A percentile compares a stretch with the other conserved stretches of the same genome.
Evolutionary conservation across 2,797 vertebrate genomes (phyloP).

Genomic region (Anas flavirostris): DNA sequence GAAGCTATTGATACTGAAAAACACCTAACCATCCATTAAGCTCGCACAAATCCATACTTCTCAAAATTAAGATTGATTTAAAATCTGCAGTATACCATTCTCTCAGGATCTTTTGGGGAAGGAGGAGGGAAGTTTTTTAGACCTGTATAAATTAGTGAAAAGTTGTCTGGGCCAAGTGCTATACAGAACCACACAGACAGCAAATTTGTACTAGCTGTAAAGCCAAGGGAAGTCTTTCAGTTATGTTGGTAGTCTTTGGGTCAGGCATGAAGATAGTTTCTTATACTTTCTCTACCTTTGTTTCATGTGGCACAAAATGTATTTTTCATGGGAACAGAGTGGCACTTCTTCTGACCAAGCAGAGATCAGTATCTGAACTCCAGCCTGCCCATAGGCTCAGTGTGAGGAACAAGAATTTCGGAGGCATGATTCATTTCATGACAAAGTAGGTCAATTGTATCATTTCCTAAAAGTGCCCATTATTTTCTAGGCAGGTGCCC

Average conservation of each 20-base stretch:
- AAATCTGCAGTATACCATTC: background rate
- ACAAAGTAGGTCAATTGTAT: background rate
- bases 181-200: background rate
- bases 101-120: background rate
- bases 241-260: background rate
- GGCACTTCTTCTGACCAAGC: background rate
- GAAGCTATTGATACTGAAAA: background rate
- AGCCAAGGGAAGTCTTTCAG: background rate
- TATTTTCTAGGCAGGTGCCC: background rate
- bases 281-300: background rate
- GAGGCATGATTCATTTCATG: background rate
- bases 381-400: background rate
- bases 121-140: background rate
- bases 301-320: background rate
- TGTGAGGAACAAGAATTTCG: background rate
- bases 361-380: background rate
- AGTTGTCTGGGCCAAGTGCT: background rate
- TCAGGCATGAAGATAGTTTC: background rate
- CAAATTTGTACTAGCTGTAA: background rate
- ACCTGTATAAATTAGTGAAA: background rate
- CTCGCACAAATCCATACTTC: background rate
- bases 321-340: rapidly evolving
- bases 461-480: background rate
- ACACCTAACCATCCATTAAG: background rate
- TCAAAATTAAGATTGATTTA: background rate